Evolutionary conservation across 92 coral and sea anemone genomes (phyloP), one percentile per base, ranked within the genome.

Genomic region (Actinostola sp.): DNA sequence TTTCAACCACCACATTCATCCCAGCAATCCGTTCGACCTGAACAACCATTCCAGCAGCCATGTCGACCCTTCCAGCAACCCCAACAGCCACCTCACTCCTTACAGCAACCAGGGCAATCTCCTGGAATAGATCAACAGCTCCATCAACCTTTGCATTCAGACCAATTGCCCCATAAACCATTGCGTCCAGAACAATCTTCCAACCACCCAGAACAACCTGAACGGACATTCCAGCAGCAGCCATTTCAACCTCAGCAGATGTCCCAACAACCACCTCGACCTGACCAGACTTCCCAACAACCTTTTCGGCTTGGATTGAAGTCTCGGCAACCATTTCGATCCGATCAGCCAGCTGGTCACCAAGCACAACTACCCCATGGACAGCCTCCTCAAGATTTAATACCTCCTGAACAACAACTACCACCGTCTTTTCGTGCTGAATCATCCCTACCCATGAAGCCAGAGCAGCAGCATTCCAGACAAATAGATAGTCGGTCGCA

Each of bases 51-150:
- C 27, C 76, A 62, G 61, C 58, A 48, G 38, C 71, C 80, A 20
- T 31, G 42, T 48, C 80, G 66, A 14, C 45, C 66, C 15, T 41
- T 5, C 5, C 71, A 36, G 50, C 2, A 60, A 31, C 57, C 78
- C 60, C 78, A 67, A 17, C 72, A 61, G 43, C 81, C 70, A 19
- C 76, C 31, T 31, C 65, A 33, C 36, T 62, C 84, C 63, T 64
- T 42, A 57, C 84, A 71, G 57, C 92, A 71, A 24, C 58, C 66
- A 19, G 55, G 59, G 69, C 63, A 82, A 35, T 78, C 76, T 27
- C 52, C 33, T 25, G 76, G 67, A 50, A 20, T 51, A 48, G 80
- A 82, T 30, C 77, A 70, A 35, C 80, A 78, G 50, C 69, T 78
- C 31, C 70, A 55, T 33, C 80, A 80, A 55, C 72, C 67, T 23